phyloP scores from a whole-genome alignment of 2,888 invertebrate genomes.

The Macaria liturata region DNA sequence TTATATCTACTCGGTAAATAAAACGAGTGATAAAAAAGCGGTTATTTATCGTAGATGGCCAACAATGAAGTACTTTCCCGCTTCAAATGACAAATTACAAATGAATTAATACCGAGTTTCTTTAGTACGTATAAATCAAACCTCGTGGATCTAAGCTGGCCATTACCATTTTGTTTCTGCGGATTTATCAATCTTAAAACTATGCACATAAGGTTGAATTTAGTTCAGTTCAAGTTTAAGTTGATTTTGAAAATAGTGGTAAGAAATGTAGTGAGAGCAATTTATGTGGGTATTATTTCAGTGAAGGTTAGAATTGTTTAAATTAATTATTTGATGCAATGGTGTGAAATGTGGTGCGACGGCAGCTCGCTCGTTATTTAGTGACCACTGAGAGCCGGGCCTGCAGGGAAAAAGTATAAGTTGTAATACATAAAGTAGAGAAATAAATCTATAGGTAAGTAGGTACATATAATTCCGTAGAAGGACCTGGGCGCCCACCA shows the following conservation, averaged over 20 bases:
- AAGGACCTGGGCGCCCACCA: no score
- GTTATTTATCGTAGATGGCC: constrained; percentile 58
- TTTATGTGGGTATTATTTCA: constrained; percentile 24
- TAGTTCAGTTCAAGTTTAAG: background rate
- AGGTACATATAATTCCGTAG: no score
- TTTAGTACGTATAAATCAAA: constrained; percentile 30
- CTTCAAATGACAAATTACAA: constrained; percentile 74
- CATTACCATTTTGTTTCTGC: background rate
- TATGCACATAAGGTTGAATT: background rate
- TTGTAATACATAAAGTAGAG: no score
- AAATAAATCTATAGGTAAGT: no score
- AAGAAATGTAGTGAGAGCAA: constrained; percentile 17
- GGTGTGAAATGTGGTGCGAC: constrained; percentile 9
- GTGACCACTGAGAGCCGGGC: background rate
- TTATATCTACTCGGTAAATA: background rate
- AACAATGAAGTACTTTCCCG: constrained; percentile 77
- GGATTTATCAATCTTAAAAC: background rate
- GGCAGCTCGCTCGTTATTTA: background rate
- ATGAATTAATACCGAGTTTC: constrained; percentile 64
- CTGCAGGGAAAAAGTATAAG: no score
- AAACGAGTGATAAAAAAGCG: constrained; percentile 19
- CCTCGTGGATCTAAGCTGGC: constrained; percentile 12
- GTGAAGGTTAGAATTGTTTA: constrained; percentile 19
- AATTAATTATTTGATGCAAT: constrained; percentile 19
- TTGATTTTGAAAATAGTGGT: constrained; percentile 4